Evolutionary conservation across 2,888 invertebrate species (phyloP), one percentile per base, ranked within the genome.

Genomic region (Cerceris rybyensis): DNA sequence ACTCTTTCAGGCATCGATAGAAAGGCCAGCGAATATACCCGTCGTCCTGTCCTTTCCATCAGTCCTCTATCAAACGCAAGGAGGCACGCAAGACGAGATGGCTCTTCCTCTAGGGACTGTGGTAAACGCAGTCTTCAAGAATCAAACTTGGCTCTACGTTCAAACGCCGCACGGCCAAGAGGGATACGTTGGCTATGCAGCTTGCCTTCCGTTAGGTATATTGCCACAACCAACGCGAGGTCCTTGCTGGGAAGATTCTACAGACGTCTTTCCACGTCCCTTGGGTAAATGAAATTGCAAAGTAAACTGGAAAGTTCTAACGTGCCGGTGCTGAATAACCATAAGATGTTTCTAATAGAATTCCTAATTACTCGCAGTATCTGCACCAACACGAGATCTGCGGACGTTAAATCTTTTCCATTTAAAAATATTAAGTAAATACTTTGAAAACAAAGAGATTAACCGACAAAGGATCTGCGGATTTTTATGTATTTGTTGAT

Each of bases 91-190:
- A 88, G 93, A 94, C 9, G 96, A 96, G 91, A 93, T 96, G 64
- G 93, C 95, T 0, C 92, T 97, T 64, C 96, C 97, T 0, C 93
- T 97, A 75, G 97, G 97, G 6, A 97, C 97, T 92, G 97, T 97
- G 5, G 97, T 97, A 11, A 97, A 97, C 91, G 97, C 97, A 0
- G 96, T 97, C 41, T 97, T 97, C 92, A 97, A 97, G 91, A 97
- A 96, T 88, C 95, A 96, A 86, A 95, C 95, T 87, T 97, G 97
- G 97, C 92, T 97, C 50, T 97, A 97, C 89, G 96, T 96, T 16
- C 97, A 97, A 91, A 97, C 97, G 0, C 96, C 97, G 2, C 97
- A 97, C 85, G 96, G 96, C 0, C 96, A 96, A 84, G 97, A 97
- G 90, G 97, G 97, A 0, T 97, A 97, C 87, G 96, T 97, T 28